Evolutionary conservation across 2,797 vertebrate genomes (phyloP), one percentile per base, ranked within the genome.

Genomic region (Chrosomus eos): DNA sequence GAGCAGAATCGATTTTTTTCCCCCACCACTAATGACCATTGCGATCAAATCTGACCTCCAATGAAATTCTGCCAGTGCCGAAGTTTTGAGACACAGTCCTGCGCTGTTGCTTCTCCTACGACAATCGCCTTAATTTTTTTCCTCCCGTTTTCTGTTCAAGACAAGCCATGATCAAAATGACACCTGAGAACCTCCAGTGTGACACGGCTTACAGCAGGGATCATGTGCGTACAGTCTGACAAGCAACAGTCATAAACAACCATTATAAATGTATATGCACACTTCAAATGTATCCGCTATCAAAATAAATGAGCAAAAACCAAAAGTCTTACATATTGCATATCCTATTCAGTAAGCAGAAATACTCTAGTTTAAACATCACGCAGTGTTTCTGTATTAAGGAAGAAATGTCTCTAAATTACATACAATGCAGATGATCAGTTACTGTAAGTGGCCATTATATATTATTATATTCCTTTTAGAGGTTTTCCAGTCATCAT

Each of bases 371-470:
- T 33, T 36, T 75, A 11, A 36, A 55, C 28, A 33, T 75, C 19
- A 1, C 10, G 2, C 19, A 4, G 51, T 36, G 28, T 75, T 53
- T 80, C 48, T 53, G 19, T 48, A 64, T 70, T 16, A 66, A 21
- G 18, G n/a, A 64, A 7, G 26, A 38, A 26, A 40, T 31, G 19
- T 31, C 8, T 40, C 14, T 18, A 23, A n/a, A 75, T 64, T 7
- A 51, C 5, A 11, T 45, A 45, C 43, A 40, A 71, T 67, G 36
- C 48, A 64, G 68, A 84, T 31, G 72, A 36, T 64, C 38, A 84
- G 70, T 75, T 13, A 45, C 11, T 48, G 4, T 88, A 88, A 85
- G 74, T 88, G 85, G 83, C 79, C 78, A 82, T 87, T 64, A 62
- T 87, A 78, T 84, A 38, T 78, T 68, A 82, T 88, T 84, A 71